Conservation (phyloP, 2,888 invertebrate genomes). For the Pardosa pseudoannulata region DNA sequence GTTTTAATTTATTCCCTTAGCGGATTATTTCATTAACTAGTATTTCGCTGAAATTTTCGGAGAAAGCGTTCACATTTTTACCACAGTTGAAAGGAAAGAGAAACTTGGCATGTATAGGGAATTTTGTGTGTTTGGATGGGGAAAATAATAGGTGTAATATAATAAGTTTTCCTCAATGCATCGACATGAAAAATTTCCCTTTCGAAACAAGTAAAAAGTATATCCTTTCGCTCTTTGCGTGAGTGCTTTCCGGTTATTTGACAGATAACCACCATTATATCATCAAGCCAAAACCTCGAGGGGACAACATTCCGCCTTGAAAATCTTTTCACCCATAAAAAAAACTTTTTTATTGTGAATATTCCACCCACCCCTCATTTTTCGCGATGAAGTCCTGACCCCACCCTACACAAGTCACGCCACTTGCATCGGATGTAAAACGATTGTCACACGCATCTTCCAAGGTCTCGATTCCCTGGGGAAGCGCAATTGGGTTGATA, state of each 20-base stretch:
- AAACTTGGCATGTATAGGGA: too few relatives aligned
- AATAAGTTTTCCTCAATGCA: too few relatives aligned
- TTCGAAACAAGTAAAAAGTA: too few relatives aligned
- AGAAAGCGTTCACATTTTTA: too few relatives aligned
- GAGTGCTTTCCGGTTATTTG: slow-evolving; percentile 6
- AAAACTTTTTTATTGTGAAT: slow-evolving; percentile 46
- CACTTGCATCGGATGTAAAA: slow-evolving; percentile 34
- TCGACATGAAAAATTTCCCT: too few relatives aligned
- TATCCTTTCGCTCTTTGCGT: too few relatives aligned
- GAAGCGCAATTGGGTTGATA: slow-evolving; percentile 1
- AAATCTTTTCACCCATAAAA: slow-evolving; percentile 66
- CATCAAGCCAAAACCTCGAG: slow-evolving; percentile 43
- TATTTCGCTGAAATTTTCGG: too few relatives aligned
- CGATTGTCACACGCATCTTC: slow-evolving; percentile 47
- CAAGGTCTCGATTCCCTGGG: slow-evolving; percentile 3
- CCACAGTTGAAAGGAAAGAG: too few relatives aligned
- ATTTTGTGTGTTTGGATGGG: too few relatives aligned
- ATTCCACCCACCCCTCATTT: slow-evolving; percentile 24
- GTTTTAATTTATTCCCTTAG: too few relatives aligned
- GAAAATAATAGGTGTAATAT: too few relatives aligned
- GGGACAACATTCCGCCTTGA: slow-evolving; percentile 61
- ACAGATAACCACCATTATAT: slow-evolving; percentile 61
- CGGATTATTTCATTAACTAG: too few relatives aligned
- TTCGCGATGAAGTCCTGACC: background rate
- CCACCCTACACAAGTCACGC: slow-evolving; percentile 52